Evolutionary conservation across 2,113 vertebrate genomes (phyloP), one percentile per base, ranked within the genome.

Genomic region (Ptychochromis oligacanthus): DNA sequence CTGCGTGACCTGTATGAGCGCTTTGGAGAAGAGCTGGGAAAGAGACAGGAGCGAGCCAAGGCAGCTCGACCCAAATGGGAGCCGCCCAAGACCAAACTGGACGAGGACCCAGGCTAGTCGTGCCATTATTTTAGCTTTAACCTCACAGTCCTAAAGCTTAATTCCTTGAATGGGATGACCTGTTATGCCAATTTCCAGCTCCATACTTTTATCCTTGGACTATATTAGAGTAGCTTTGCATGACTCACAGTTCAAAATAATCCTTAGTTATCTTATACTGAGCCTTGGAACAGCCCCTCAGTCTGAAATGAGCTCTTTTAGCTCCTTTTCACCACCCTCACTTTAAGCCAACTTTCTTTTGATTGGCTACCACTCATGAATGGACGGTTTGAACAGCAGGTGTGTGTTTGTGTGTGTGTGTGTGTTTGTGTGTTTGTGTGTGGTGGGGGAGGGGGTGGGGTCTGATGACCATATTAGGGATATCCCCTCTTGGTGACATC

Each of bases 81-180:
- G 2, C 98, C 98, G 3, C 98, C 98, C 0, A 98, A 97, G 90
- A 99, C 98, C 31, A 99, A 99, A 74, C 95, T 99, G 74, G 98
- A 99, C 70, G 97, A 99, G 90, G 97, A 98, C 88, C 95, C 96
- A 59, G 97, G 98, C 98, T 46, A 13, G 82, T 59, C 0, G 40
- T 28, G 43, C 0, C 20, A 7, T 58, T 20, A 76, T 58, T 77
- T 43, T 57, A 58, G 10, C 15, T 58, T 24, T 10, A 58, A 24
- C 36, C 14, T 58, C 55, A 67, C 14, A 43, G 8, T 56, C 28
- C 28, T 75, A n/a, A 65, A 9, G 6, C 64, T 11, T 26, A 46
- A 67, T 46, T 67, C 22, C 17, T 0, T 0, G 46, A 67, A 67
- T 8, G 15, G 10, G 40, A n/a, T n/a, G n/a, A 26, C 0, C 38